Conservation (phyloP, 2,888 invertebrate species). For the Thyatira batis region DNA sequence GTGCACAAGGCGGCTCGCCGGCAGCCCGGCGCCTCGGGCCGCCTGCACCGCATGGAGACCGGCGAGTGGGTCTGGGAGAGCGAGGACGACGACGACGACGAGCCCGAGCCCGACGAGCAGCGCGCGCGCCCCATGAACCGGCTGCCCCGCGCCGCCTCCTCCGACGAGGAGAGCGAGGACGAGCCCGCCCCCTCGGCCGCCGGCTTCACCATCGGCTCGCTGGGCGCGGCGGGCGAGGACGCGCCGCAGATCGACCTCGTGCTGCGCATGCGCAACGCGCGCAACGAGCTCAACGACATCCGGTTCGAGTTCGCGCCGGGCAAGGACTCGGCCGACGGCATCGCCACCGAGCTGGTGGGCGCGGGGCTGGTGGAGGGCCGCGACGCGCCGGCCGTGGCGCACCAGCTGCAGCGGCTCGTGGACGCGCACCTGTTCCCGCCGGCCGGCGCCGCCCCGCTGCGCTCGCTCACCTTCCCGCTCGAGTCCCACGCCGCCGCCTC, state of each 20-base stretch:
- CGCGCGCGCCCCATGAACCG: slow-evolving; percentile 85
- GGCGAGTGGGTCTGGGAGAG: slow-evolving; percentile 99
- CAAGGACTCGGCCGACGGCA: slow-evolving; percentile 96
- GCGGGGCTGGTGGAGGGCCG: slow-evolving; percentile 96
- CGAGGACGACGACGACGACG: slow-evolving; percentile 90
- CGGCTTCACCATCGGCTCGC: slow-evolving; percentile 65
- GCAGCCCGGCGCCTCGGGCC: slow-evolving; percentile 93
- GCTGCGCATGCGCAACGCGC: slow-evolving; percentile 94
- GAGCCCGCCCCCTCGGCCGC: slow-evolving; percentile 29
- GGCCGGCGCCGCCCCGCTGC: slow-evolving; percentile 79
- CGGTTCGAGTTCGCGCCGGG: slow-evolving; percentile 98
- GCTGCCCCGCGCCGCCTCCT: slow-evolving; percentile 82
- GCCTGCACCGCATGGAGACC: slow-evolving; percentile 95
- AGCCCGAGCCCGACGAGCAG: slow-evolving; percentile 83
- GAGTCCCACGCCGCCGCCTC: slow-evolving; percentile 59
- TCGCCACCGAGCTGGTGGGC: slow-evolving; percentile 97
- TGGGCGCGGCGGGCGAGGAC: slow-evolving; percentile 50
- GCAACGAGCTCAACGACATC: slow-evolving; percentile 98
- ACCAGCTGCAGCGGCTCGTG: slow-evolving; percentile 95
- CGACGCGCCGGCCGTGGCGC: slow-evolving; percentile 95
- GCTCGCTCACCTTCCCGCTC: slow-evolving; percentile 94
- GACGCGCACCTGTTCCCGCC: slow-evolving; percentile 76
- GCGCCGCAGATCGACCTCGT: slow-evolving; percentile 90
- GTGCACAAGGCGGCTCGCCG: slow-evolving; percentile 93
- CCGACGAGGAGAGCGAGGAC: slow-evolving; percentile 81